These are phyloP conservation scores for Tineola bisselliella DNA, from an alignment of 2,888 invertebrate species.

Conservation along the genomic window DNA sequence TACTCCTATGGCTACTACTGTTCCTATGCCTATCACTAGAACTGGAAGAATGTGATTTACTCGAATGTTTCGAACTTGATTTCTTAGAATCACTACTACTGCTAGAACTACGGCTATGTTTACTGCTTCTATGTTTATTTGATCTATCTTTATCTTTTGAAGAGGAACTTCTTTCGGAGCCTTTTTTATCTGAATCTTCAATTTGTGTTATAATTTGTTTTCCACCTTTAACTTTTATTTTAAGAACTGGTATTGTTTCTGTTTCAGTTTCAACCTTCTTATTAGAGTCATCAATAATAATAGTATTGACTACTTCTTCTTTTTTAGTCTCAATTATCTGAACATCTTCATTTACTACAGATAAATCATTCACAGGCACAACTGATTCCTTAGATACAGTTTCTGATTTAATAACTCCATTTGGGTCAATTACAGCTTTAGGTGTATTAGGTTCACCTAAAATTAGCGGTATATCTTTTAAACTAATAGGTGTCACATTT, in stretches of 20 bases:
- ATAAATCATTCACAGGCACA: not conserved
- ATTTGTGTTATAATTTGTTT: slow-evolving; percentile 75
- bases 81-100: slow-evolving; percentile 34
- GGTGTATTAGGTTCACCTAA: slow-evolving; percentile 24
- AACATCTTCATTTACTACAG: not conserved
- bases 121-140: slow-evolving; percentile 32
- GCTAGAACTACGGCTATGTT: slow-evolving; percentile 38
- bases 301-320: not conserved
- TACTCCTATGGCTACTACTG: slow-evolving; percentile 33
- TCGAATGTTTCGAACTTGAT: slow-evolving; percentile 46
- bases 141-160: slow-evolving; percentile 35
- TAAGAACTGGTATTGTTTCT: slow-evolving; percentile 54
- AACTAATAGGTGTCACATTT: slow-evolving; percentile 54
- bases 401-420: not conserved
- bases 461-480: slow-evolving; percentile 47
- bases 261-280: slow-evolving; percentile 26
- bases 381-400: not conserved
- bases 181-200: slow-evolving; percentile 42
- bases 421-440: not conserved
- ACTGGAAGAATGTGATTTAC: slow-evolving; percentile 39
- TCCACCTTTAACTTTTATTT: slow-evolving; percentile 77
- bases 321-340: not conserved
- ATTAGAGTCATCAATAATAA: slow-evolving; percentile 7
- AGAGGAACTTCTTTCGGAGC: slow-evolving; percentile 30
- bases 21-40: slow-evolving; percentile 50